Conservation (phyloP, 2,113 vertebrate species). For the Scartelaos histophorus region DNA sequence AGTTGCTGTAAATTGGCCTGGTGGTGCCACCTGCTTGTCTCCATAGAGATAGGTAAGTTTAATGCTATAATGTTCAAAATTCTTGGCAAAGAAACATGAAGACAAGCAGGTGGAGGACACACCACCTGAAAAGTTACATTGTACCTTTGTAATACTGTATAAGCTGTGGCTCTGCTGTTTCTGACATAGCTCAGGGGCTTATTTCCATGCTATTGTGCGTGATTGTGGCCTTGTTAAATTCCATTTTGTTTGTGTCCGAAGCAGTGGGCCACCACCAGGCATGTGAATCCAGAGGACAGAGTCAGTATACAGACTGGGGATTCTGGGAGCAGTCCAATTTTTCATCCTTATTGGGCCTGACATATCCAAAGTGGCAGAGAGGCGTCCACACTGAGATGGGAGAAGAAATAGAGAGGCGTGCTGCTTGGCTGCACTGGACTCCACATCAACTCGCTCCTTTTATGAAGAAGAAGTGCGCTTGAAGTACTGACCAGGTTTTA, state of each 20-base stretch:
- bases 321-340: conserved; percentile 79
- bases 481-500: conserved; percentile 21
- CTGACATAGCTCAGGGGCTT: conserved; percentile 53
- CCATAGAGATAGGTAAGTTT: not conserved
- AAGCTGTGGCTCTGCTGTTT: conserved; percentile 21
- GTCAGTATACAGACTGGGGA: conserved; percentile 56
- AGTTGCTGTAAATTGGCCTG: not conserved
- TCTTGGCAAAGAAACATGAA: not conserved
- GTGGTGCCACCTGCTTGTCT: not conserved
- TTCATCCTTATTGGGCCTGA: conserved; percentile 90
- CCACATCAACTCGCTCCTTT: conserved; percentile 30
- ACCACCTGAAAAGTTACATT: not conserved
- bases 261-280: conserved; percentile 73
- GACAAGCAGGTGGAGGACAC: not conserved
- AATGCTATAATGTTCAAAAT: not conserved
- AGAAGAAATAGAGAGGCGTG: conserved; percentile 11
- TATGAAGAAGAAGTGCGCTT: not conserved
- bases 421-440: conserved; percentile 34
- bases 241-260: conserved; percentile 77
- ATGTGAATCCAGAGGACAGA: conserved; percentile 61
- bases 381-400: conserved; percentile 42
- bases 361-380: conserved; percentile 82
- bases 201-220: conserved; percentile 61
- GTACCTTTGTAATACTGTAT: not conserved
- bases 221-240: conserved; percentile 75